Evolutionary conservation across 1,140 invertebrate genomes (phyloP), one percentile per base, ranked within the genome.

Genomic region (Apis dorsata): DNA sequence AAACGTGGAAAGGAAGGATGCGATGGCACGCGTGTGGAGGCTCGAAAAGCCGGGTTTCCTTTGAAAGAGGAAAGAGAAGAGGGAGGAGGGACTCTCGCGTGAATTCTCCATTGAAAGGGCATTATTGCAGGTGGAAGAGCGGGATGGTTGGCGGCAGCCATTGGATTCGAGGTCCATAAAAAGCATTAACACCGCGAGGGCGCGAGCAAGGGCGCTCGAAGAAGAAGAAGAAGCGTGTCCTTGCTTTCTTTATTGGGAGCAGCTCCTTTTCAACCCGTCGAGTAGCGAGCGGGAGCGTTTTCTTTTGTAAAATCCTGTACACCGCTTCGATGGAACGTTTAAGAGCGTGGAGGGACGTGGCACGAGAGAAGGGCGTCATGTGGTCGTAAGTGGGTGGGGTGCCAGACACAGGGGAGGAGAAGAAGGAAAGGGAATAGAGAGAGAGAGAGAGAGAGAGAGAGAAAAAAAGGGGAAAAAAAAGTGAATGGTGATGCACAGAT

Each of bases 401-500:
- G 63, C 28, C 44, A 76, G 72, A 83, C 66, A 76, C 34, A 71
- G 81, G 51, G 82, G 71, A 66, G 60, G 70, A 83, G 83, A 51
- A 83, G 19, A 68, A 69, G 60, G n/a, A 78, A 55, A 21, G 53
- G 24, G 51, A n/a, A 24, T 24, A 63, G 49, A 55, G 57, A 57
- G 59, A 21, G 5, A 57, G 55, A 55, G 12, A 13, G 53, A 55
- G 53, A 55, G 53, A 13, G 53, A 55, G 34, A 44, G 7, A 5
- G 59, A 28, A 13, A 34, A 53, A 81, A 63, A 75, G 85, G 34
- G 34, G 34, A 5, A 91, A 90, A 91, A 34, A 90, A 89, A 88
- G 87, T 84, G 87, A 90, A 88, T 86, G 79, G 85, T 88, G 90
- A 93, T 86, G 91, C 92, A 92, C 93, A 93, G 91, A 92, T 93